Percentiles rank a stretch among this genome's conserved stretches.
phyloP scores from a whole-genome alignment of 2,113 vertebrate genomes.

The Hylia prasina region DNA sequence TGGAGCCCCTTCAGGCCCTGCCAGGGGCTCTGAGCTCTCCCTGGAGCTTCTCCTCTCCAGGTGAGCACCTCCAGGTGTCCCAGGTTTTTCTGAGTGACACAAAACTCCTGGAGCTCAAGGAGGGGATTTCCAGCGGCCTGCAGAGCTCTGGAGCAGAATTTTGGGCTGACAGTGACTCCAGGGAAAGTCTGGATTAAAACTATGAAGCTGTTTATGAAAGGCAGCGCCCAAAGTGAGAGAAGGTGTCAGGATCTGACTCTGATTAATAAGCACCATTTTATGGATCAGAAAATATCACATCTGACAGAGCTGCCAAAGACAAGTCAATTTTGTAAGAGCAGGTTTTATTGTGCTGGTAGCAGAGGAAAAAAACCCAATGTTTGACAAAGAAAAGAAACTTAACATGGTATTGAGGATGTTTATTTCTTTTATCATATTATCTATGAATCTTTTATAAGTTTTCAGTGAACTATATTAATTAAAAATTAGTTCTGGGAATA shows the following conservation, averaged over 20 bases:
- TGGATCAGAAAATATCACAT: neutral
- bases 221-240: neutral
- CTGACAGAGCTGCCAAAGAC: slow-evolving; percentile 34
- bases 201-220: rapidly evolving
- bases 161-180: neutral
- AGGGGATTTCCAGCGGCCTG: neutral
- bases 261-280: neutral
- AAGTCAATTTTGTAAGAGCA: neutral
- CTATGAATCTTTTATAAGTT: slow-evolving; percentile 69
- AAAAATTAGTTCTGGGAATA: slow-evolving; percentile 73
- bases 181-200: neutral
- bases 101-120: neutral
- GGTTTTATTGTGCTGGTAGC: neutral
- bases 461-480: slow-evolving; percentile 70
- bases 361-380: neutral
- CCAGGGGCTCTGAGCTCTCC: neutral
- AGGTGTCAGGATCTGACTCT: neutral
- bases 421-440: slow-evolving; percentile 70
- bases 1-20: neutral
- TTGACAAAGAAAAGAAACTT: slow-evolving; percentile 56
- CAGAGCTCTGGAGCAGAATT: neutral
- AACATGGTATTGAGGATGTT: slow-evolving; percentile 67
- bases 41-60: neutral
- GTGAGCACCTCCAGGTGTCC: neutral
- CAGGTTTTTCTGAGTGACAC: neutral